Evolutionary conservation across 53 echinoderm and acorn worm species (phyloP), one percentile per base, ranked within the genome.

Genomic region (Holothuria scabra): DNA sequence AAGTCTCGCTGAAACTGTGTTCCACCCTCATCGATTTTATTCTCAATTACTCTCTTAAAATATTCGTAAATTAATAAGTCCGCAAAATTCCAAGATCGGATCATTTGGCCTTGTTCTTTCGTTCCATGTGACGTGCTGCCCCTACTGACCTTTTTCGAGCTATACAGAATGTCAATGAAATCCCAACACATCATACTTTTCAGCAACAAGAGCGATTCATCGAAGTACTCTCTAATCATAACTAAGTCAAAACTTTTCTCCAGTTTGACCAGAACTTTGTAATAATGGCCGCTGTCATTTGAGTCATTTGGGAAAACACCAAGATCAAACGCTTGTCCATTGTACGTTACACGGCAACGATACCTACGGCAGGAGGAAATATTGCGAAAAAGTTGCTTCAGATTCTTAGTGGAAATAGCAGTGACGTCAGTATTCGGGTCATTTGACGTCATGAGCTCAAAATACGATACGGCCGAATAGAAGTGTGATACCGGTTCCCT

Each of bases 291-390:
- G 11, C 14, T 8, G 48, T 48, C 48, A 48, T 8, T 48, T 8
- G 63, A 63, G n/a, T 8, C 63, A 63, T 63, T 63, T 5, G 19
- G 4, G 32, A 76, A 57, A 11, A 76, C 76, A 22, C 76, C 76
- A 0, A 76, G 76, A 76, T 76, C 76, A 26, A 49, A 46, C 19
- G 76, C n/a, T 29, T 76, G 76, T 46, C 76, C 76, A 19, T 76
- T 76, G 31, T 76, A 76, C 0, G 76, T 58, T 55, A 52, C 49
- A 13, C 21, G 19, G 30, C 76, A 76, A 28, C 76, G 22, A 58
- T 76, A 57, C 8, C 23, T 30, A 7, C 52, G 3, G 56, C 76
- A 76, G 76, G 31, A 3, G 48, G 49, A 49, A 22, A 76, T 76
- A 5, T 56, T 76, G 20, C 14, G 24, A 19, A 76, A 57, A 26